Conservation (phyloP, 1,140 invertebrate genomes). For the Vanessa tameamea region DNA sequence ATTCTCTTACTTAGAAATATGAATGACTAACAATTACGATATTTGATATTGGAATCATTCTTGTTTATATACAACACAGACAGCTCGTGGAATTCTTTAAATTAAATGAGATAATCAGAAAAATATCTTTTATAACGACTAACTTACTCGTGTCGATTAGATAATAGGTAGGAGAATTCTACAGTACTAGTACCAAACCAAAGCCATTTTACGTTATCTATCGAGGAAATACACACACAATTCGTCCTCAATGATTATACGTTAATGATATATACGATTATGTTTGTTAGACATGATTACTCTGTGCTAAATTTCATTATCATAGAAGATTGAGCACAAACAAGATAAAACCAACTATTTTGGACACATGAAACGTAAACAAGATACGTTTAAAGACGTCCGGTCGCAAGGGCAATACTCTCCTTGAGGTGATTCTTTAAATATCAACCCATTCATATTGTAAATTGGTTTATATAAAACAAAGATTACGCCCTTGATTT, state of each 20-base stretch:
- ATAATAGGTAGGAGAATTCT: conserved; percentile 15
- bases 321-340: conserved; percentile 23
- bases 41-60: conserved; percentile 28
- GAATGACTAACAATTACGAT: conserved; percentile 44
- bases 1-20: conserved; percentile 42
- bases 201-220: conserved; percentile 42
- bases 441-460: conserved; percentile 5
- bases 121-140: not conserved
- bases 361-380: conserved; percentile 49
- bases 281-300: conserved; percentile 44
- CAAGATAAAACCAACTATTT: conserved; percentile 42
- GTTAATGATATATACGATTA: conserved; percentile 32
- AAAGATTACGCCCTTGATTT: not conserved
- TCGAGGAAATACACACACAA: conserved; percentile 56
- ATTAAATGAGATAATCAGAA: not conserved
- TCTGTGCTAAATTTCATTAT: conserved; percentile 30
- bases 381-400: conserved; percentile 46
- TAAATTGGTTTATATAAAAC: not conserved
- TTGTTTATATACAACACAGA: conserved; percentile 25
- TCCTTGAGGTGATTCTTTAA: conserved; percentile 17
- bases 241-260: conserved; percentile 50
- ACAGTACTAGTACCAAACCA: conserved; percentile 15
- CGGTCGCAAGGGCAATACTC: conserved; percentile 62
- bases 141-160: conserved; percentile 9
- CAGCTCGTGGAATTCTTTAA: not conserved